These are phyloP conservation scores for Ceratoteleas bidentatus DNA, from an alignment of 1,140 invertebrate genomes.

Conservation along the genomic window DNA sequence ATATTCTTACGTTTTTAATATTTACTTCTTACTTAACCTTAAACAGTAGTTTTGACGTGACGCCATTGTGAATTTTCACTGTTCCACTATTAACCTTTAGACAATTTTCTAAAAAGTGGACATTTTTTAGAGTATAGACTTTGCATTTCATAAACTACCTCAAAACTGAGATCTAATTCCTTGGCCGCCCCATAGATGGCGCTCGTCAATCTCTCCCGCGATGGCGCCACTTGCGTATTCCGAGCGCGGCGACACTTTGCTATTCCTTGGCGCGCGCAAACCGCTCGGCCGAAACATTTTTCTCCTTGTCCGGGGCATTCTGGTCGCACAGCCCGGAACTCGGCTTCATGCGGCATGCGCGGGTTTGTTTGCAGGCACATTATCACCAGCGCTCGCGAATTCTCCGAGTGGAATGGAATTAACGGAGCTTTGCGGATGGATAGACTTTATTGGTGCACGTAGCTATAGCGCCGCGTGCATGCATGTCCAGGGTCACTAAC, in stretches of 20 bases:
- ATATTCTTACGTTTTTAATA: too few species aligned
- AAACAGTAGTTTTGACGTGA: too few species aligned
- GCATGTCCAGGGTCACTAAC: slow-evolving; percentile 50
- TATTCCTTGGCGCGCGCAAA: slow-evolving; percentile 22
- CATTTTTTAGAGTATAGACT: too few species aligned
- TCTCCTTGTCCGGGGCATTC: neutral
- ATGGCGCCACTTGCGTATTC: slow-evolving; percentile 24
- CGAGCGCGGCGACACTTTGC: neutral
- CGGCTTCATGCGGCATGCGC: slow-evolving; percentile 13
- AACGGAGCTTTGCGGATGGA: slow-evolving; percentile 58
- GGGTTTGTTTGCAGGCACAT: slow-evolving; percentile 52
- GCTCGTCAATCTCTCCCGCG: too few species aligned
- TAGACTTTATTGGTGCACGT: slow-evolving; percentile 59
- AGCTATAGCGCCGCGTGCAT: slow-evolving; percentile 28
- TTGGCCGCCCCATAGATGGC: too few species aligned
- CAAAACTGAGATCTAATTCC: too few species aligned
- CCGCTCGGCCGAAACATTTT: slow-evolving; percentile 13
- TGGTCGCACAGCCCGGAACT: neutral
- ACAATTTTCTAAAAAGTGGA: too few species aligned
- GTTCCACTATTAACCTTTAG: too few species aligned
- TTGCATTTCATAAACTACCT: too few species aligned
- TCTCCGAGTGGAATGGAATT: slow-evolving; percentile 56
- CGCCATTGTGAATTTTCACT: too few species aligned
- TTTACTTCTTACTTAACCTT: too few species aligned
- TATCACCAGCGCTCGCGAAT: slow-evolving; percentile 58